Evolutionary conservation across 2,113 vertebrate species (phyloP).

Genomic region (Athene noctua): DNA sequence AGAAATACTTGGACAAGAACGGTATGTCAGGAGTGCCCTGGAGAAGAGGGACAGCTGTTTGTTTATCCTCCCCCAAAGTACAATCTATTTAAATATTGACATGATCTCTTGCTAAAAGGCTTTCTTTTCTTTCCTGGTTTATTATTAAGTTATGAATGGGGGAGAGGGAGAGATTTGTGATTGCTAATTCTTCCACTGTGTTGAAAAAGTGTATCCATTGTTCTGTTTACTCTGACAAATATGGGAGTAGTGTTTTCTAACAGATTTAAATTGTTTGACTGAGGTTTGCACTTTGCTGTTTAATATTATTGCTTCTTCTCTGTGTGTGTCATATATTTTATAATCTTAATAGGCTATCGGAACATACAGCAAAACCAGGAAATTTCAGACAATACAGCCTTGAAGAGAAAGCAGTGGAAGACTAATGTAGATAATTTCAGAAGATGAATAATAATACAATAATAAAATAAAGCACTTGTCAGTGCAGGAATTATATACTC

Average conservation of each 20-base stretch:
- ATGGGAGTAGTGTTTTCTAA: background rate
- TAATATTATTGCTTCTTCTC: background rate
- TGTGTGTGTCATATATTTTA: background rate
- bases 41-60: conserved; percentile 21
- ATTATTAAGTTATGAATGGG: background rate
- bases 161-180: background rate
- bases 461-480: background rate
- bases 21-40: background rate
- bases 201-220: background rate
- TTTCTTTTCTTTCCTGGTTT: background rate
- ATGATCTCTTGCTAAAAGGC: background rate
- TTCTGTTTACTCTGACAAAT: background rate
- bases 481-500: background rate
- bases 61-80: conserved; percentile 18
- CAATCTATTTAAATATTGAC: conserved; percentile 56
- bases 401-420: background rate
- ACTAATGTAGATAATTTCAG: background rate
- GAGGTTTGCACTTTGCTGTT: background rate
- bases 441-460: background rate
- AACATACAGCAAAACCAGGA: background rate
- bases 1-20: background rate
- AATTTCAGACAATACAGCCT: background rate
- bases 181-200: background rate
- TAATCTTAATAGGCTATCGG: background rate
- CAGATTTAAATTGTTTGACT: background rate